Evolutionary conservation across 1,140 invertebrate species (phyloP).

Genomic region (Ceratitis capitata): DNA sequence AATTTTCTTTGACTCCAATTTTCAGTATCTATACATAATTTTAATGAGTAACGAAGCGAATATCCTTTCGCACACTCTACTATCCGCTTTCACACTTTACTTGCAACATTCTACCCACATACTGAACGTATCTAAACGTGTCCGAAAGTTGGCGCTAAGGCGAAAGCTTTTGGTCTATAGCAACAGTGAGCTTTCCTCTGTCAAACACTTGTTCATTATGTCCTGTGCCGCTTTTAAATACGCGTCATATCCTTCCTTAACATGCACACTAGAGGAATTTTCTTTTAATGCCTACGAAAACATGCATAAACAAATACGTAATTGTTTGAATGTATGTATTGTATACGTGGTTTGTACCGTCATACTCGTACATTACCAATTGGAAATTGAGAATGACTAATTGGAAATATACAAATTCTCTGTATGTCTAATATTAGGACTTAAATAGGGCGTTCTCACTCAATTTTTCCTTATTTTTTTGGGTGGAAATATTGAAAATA

Average conservation of each 20-base stretch:
- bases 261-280: slow-evolving; percentile 20
- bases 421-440: no score
- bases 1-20: slow-evolving; percentile 24
- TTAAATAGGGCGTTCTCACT: no score
- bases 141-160: not conserved
- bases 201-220: slow-evolving; percentile 28
- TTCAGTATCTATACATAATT: slow-evolving; percentile 36
- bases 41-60: slow-evolving; percentile 17
- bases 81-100: slow-evolving; percentile 3
- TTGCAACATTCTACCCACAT: slow-evolving; percentile 11
- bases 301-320: not conserved
- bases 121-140: not conserved
- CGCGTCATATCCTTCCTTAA: slow-evolving; percentile 31
- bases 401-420: no score
- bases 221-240: slow-evolving; percentile 6
- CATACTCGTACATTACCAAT: not conserved
- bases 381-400: not conserved
- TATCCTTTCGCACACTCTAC: slow-evolving; percentile 10
- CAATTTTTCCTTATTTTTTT: no score
- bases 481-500: no score
- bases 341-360: not conserved
- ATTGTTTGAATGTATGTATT: no score
- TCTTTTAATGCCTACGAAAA: not conserved
- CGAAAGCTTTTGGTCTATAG: slow-evolving; percentile 2
- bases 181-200: not conserved